phyloP scores from a whole-genome alignment of 2,888 invertebrate species.

The Calameuta pallipes region DNA sequence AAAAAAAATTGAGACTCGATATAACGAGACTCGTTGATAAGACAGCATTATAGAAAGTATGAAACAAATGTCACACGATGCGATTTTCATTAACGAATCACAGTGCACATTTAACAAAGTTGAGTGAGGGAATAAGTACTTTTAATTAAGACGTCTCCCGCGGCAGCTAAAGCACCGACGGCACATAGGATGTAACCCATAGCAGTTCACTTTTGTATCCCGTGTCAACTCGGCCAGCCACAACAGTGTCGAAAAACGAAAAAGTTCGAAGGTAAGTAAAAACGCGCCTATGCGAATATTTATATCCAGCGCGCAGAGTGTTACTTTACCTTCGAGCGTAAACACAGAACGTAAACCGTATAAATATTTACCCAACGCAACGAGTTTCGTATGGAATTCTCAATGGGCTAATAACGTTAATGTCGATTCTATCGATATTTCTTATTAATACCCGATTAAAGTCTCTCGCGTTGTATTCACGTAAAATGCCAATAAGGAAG shows the following conservation, averaged over 20 bases:
- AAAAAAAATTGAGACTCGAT: not conserved
- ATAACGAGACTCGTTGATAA: not conserved
- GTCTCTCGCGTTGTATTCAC: not conserved
- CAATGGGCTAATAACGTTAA: not conserved
- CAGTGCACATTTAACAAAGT: not conserved
- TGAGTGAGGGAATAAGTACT: not conserved
- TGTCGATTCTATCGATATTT: not conserved
- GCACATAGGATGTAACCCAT: not conserved
- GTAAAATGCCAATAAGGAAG: not conserved
- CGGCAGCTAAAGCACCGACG: not conserved
- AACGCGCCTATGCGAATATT: not conserved
- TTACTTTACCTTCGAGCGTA: not conserved
- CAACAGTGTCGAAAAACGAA: not conserved
- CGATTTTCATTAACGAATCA: not conserved
- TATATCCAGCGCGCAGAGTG: not conserved
- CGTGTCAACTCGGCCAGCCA: not conserved
- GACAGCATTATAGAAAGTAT: not conserved
- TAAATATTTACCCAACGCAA: not conserved
- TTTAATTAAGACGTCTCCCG: not conserved
- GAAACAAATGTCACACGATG: not conserved
- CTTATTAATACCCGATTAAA: not conserved
- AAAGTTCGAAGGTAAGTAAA: not conserved
- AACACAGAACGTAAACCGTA: not conserved
- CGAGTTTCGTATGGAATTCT: not conserved
- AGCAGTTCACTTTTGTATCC: not conserved